These are phyloP conservation scores for Synanthedon tipuliformis DNA, from an alignment of 2,888 invertebrate genomes.

Conservation along the genomic window DNA sequence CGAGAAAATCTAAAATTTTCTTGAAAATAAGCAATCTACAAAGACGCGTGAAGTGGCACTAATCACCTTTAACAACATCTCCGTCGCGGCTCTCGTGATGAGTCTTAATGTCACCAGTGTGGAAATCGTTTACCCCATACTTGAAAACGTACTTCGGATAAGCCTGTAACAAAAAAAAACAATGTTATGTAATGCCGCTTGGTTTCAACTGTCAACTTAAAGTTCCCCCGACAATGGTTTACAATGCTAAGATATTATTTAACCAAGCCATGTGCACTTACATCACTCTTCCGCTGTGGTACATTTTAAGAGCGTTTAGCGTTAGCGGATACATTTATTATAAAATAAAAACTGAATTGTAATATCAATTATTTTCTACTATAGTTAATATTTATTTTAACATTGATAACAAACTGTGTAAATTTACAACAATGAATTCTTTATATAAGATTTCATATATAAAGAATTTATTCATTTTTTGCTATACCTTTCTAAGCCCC, in stretches of 20 bases:
- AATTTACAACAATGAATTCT: too few relatives aligned
- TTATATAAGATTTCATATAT: too few relatives aligned
- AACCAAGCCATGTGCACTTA: conserved; percentile 4
- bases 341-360: too few relatives aligned
- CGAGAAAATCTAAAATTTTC: too few relatives aligned
- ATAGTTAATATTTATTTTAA: too few relatives aligned
- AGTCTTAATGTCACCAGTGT: conserved; percentile 70
- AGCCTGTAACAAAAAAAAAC: conserved; percentile 51
- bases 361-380: too few relatives aligned
- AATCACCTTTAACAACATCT: conserved; percentile 63
- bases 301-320: conserved; percentile 1
- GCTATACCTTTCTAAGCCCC: too few relatives aligned
- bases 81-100: conserved; percentile 70
- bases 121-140: conserved; percentile 72
- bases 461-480: too few relatives aligned
- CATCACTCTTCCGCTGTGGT: conserved; percentile 9
- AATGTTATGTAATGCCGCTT: conserved; percentile 1
- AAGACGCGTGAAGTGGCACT: too few relatives aligned
- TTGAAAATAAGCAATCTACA: not conserved
- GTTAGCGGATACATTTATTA: too few relatives aligned
- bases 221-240: conserved; percentile 6
- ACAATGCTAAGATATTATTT: conserved; percentile 10
- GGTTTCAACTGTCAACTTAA: too few relatives aligned
- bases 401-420: too few relatives aligned
- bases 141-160: conserved; percentile 73